Percentiles rank a stretch among this genome's conserved stretches.
These are phyloP conservation scores for Pao palembangensis DNA, from an alignment of 2,113 vertebrate species.

Conservation along the genomic window DNA sequence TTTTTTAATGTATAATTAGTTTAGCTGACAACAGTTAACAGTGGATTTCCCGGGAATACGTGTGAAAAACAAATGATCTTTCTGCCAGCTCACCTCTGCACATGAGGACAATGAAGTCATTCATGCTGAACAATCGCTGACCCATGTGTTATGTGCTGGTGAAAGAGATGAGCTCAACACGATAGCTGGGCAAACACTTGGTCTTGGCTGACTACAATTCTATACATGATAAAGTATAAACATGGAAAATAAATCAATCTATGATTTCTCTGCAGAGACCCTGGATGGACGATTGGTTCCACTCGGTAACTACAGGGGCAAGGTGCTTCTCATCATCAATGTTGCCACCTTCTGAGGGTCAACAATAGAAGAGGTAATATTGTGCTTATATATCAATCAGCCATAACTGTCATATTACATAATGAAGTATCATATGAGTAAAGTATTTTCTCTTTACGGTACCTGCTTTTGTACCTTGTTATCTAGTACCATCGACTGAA, in stretches of 20 bases:
- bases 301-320: slow-evolving; percentile 64
- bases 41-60: slow-evolving; percentile 24
- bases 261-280: slow-evolving; percentile 73
- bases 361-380: slow-evolving; percentile 75
- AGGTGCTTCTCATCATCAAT: slow-evolving; percentile 76
- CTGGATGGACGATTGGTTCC: slow-evolving; percentile 68
- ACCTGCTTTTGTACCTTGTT: slow-evolving; percentile 17
- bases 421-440: slow-evolving; percentile 3
- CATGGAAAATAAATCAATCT: slow-evolving; percentile 67
- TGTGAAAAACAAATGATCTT: slow-evolving; percentile 52
- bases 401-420: slow-evolving; percentile 1
- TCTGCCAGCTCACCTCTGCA: slow-evolving; percentile 53
- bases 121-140: slow-evolving; percentile 78
- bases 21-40: slow-evolving; percentile 14
- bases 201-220: slow-evolving; percentile 43
- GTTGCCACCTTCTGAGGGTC: slow-evolving; percentile 80
- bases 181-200: slow-evolving; percentile 39
- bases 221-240: slow-evolving; percentile 30
- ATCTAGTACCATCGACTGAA: slow-evolving; percentile 76
- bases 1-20: not conserved
- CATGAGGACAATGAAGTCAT: slow-evolving; percentile 68
- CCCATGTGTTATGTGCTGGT: slow-evolving; percentile 56
- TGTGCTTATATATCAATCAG: slow-evolving; percentile 12
- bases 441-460: slow-evolving; percentile 4
- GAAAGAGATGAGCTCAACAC: slow-evolving; percentile 54